Evolutionary conservation across 2,113 vertebrate genomes (phyloP).

Genomic region (Chiloscyllium plagiosum): DNA sequence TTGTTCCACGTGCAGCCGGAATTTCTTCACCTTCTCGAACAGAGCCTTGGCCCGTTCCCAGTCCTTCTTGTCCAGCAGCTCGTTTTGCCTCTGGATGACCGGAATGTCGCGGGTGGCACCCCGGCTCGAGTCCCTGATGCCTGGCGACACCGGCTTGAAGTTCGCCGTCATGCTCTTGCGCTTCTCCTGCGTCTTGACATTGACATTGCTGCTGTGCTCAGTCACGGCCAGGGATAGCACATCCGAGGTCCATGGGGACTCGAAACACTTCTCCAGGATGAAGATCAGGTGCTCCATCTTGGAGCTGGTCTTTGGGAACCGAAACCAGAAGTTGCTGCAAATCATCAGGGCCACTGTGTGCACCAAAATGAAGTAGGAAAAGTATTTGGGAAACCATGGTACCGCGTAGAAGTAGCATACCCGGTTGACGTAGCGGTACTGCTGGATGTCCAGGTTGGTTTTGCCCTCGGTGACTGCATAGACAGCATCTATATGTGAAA

Average conservation of each 20-base stretch:
- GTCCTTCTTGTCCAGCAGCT: constrained; percentile 56
- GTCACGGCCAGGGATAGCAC: constrained; percentile 89
- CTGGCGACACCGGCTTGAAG: neutral
- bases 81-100: neutral
- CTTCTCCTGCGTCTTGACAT: neutral
- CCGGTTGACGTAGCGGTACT: constrained; percentile 96
- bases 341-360: constrained; percentile 96
- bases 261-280: constrained; percentile 92
- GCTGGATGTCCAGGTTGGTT: constrained; percentile 93
- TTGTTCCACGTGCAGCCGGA: constrained; percentile 75
- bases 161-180: neutral
- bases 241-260: constrained; percentile 97
- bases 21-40: constrained; percentile 85
- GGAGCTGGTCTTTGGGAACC: constrained; percentile 96
- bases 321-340: constrained; percentile 99
- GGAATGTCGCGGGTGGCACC: too few relatives aligned
- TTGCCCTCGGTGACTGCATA: constrained; percentile 63
- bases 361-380: constrained; percentile 92
- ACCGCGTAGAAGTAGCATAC: constrained; percentile 96
- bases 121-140: neutral
- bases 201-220: constrained; percentile 83
- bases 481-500: constrained; percentile 45
- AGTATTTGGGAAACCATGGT: constrained; percentile 98
- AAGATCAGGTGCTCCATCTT: constrained; percentile 97
- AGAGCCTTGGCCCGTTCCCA: constrained; percentile 83